Evolutionary conservation across 2,888 invertebrate genomes (phyloP), one percentile per base, ranked within the genome.

Genomic region (Campoletis raptor): DNA sequence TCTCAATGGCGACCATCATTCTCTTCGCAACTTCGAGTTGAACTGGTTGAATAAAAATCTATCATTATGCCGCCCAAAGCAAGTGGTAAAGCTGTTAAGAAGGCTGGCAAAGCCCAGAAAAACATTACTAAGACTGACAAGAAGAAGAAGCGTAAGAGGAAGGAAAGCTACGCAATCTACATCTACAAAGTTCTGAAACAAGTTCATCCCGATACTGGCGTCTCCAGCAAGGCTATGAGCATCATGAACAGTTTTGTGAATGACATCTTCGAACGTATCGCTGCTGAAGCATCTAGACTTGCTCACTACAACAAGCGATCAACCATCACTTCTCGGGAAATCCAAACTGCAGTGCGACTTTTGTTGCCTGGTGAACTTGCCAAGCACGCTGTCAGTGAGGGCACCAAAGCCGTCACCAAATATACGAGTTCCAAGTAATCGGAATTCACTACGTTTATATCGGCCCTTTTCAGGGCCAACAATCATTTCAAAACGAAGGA

Each of bases 91-190:
- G 76, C 76, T 9, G 18, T 61, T 5, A 70, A 70, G 45, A 70
- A 70, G 9, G 70, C 45, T 8, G 70, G 70, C 2, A 70, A 70
- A 8, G 45, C 76, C 12, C 76, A 77, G n/a, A 77, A 77, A 21
- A 77, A 77, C 5, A 77, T 77, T 6, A 66, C 76, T 0, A 77
- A 77, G 18, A 64, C 64, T 18, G 76, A 77, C 64, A 77, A 77
- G 45, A 77, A 77, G 48, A 77, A 42, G 61, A 74, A 77, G 64
- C 64, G 76, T 12, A 77, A 64, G 45, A 77, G 64, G 64, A 77
- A 70, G 70, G 24, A 70, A 45, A 70, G 70, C 8, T 70, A 70
- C 70, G 70, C 70, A 2, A 45, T 70, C 70, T 70, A 70, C 30
- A 70, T 70, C 2, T 70, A 70, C 70, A 70, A 70, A 30, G 70